Base-by-base conservation (phyloP, 1,140 invertebrate species). In the Gryllus bimaculatus region DNA sequence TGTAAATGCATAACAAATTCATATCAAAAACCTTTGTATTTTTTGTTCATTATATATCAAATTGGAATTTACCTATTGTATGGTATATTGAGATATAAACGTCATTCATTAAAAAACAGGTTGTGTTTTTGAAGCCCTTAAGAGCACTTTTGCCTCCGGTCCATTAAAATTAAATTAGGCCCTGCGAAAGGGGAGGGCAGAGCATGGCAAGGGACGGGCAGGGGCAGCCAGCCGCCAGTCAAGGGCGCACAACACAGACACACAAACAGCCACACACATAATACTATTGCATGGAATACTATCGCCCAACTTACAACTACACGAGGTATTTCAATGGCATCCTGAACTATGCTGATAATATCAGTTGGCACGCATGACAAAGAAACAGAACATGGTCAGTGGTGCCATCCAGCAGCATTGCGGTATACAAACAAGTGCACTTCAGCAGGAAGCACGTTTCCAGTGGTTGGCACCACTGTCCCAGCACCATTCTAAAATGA, bases 251-350 rank as follows among this genome's bases (percentile, higher is more conserved):
- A 18, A 66, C 54, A 66, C 26, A 39, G 10, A 18, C 10, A 18
- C 18, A 18, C 10, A 18, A 66, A 10, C 10, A 66, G 54, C 54
- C 54, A 66, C 54, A 66, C 54, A 66, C 54, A 66, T 66, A 66
- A 66, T 66, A 66, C 54, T 66, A 66, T 66, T 66, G 54, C 54
- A 66, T 66, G 54, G 54, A 66, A 66, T 66, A 66, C 54, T 66
- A 66, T 66, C 10, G 54, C 26, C 54, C 54, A 66, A 66, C 54
- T 66, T 66, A 66, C 54, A 66, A 66, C 54, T 66, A 66, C 54
- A 66, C 10, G 54, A 66, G 54, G 54, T 66, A 66, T 66, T 66
- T 66, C 54, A 66, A 66, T 66, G 54, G 54, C 54, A 66, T 66
- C 54, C 54, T 66, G 54, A 66, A 13, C 54, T 66, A 66, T 66